A percentile compares a stretch with the other conserved stretches of the same genome.
phyloP scores from a whole-genome alignment of 1,140 invertebrate species.

The Diuraphis noxia region DNA sequence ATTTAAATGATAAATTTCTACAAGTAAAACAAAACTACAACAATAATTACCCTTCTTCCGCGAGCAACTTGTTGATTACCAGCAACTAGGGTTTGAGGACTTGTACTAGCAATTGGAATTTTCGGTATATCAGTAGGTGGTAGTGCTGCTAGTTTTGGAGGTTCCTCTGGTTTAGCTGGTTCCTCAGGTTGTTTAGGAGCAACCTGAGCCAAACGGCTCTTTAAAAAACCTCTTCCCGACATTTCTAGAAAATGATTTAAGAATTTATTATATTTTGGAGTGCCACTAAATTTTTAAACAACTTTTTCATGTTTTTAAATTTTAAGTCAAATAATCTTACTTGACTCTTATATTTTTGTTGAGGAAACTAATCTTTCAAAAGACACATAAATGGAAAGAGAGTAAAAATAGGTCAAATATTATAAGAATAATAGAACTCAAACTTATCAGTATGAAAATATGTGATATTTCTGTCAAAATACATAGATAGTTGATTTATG shows the following conservation, averaged over 20 bases:
- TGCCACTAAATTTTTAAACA: neutral
- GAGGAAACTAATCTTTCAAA: no score
- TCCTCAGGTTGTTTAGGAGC: neutral
- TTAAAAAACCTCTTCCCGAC: slow-evolving; percentile 42
- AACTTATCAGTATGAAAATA: no score
- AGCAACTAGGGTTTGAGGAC: neutral
- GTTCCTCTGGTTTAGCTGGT: neutral
- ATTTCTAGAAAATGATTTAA: slow-evolving; percentile 10
- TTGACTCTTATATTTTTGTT: neutral
- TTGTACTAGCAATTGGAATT: neutral
- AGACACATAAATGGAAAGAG: no score
- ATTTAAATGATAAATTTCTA: neutral
- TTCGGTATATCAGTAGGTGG: neutral
- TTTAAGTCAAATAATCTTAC: neutral
- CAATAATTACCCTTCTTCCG: slow-evolving; percentile 36
- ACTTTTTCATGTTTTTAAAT: no score
- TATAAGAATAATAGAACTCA: neutral
- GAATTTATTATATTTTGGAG: neutral
- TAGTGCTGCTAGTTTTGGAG: neutral
- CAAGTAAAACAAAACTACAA: neutral
- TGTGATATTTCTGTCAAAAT: no score
- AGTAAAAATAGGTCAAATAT: neutral
- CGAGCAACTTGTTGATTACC: neutral
- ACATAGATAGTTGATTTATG: no score
- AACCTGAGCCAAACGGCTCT: neutral